Evolutionary conservation across 2,113 vertebrate species (phyloP).

Genomic region (zebrafish (Danio rerio)): GRCz12tu NC_133180.1:17395001-17395500

Average conservation of each 20-base stretch:
- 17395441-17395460: not conserved
- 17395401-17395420: not conserved
- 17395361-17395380: not conserved
- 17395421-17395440: not conserved
- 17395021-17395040: too few relatives aligned
- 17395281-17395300: not conserved
- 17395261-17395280: slow-evolving; percentile 16
- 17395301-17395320: not conserved
- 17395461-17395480: not conserved
- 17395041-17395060: too few relatives aligned
- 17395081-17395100: too few relatives aligned
- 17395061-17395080: too few relatives aligned
- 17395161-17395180: too few relatives aligned
- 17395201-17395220: not conserved
- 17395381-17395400: not conserved
- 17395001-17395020: too few relatives aligned
- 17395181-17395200: not conserved
- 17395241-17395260: not conserved
- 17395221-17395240: not conserved
- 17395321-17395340: not conserved
- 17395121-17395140: too few relatives aligned
- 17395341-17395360: slow-evolving; percentile 11
- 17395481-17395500: slow-evolving; percentile 6
- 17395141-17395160: not conserved
- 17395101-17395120: too few relatives aligned